Conservation (phyloP, 1,140 invertebrate genomes). For the Pogonus chalceus region DNA sequence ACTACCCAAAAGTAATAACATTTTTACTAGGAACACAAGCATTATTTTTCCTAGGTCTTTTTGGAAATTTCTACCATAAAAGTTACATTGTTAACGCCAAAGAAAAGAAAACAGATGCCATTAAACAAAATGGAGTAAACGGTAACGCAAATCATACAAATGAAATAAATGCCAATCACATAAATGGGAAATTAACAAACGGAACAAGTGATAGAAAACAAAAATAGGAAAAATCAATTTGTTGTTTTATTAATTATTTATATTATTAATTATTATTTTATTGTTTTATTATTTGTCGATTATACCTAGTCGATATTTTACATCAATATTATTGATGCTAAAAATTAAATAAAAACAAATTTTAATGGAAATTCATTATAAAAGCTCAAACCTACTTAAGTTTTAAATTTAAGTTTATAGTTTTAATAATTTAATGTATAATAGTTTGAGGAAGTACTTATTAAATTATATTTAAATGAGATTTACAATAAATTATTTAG, state of each 20-base stretch:
- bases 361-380: too few species aligned
- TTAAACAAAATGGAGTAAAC: not conserved
- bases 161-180: not conserved
- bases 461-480: not conserved
- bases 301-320: too few species aligned
- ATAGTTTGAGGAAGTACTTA: not conserved
- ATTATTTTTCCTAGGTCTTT: conserved; percentile 71
- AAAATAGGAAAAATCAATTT: not conserved
- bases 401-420: not conserved
- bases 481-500: not conserved
- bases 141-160: not conserved
- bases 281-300: not conserved
- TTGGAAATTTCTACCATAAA: conserved; percentile 70
- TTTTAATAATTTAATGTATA: not conserved
- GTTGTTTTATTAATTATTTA: not conserved
- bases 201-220: not conserved
- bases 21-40: conserved; percentile 63
- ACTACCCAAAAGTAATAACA: conserved; percentile 55
- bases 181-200: not conserved
- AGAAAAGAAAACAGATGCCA: not conserved
- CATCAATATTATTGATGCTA: too few species aligned
- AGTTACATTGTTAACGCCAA: conserved; percentile 48
- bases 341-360: too few species aligned
- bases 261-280: not conserved
- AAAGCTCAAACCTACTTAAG: too few species aligned